Evolutionary conservation across 1,140 invertebrate species (phyloP), one percentile per base, ranked within the genome.

Genomic region (Dinoponera quadriceps): DNA sequence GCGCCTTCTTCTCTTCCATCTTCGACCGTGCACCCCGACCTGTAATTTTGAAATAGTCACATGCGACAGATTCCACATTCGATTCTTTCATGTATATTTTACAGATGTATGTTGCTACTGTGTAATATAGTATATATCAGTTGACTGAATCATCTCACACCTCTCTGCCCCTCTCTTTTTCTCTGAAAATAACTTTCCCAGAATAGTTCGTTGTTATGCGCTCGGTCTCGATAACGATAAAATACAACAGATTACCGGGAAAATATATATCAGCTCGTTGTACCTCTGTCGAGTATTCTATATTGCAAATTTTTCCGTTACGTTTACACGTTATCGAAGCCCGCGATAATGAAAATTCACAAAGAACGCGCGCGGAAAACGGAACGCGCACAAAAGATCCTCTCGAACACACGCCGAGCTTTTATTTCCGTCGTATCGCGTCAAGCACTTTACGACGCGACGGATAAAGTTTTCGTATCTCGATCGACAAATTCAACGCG

Each of bases 191-290:
- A 69, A 55, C 57, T 59, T 71, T 80, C 33, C 38, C 18, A 33
- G 44, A 62, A 75, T 22, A 33, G 49, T 49, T 68, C 33, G n/a
- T 59, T 22, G 51, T 80, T 44, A 11, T 29, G 13, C n/a, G 25
- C 29, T n/a, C 29, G 68, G 63, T 51, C 25, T 66, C 33, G 74
- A 66, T 77, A 77, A 66, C 51, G 75, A 55, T 68, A 66, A n/a
- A n/a, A 38, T n/a, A 9, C 27, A 27, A 68, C 20, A 55, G 22
- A 48, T 71, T 80, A 44, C 29, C 44, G 22, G 22, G 18, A 27
- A 69, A 27, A 16, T 20, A 29, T 25, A 49, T 54, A 65, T 75
- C 44, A 16, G 49, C 33, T 57, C 20, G 60, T 75, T 25, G 18
- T 25, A 54, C 14, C 55, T 38, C 22, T 20, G 4, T n/a, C 33